phyloP scores from a whole-genome alignment of 2,113 vertebrate species.

The Ophthalmolycus amberensis region DNA sequence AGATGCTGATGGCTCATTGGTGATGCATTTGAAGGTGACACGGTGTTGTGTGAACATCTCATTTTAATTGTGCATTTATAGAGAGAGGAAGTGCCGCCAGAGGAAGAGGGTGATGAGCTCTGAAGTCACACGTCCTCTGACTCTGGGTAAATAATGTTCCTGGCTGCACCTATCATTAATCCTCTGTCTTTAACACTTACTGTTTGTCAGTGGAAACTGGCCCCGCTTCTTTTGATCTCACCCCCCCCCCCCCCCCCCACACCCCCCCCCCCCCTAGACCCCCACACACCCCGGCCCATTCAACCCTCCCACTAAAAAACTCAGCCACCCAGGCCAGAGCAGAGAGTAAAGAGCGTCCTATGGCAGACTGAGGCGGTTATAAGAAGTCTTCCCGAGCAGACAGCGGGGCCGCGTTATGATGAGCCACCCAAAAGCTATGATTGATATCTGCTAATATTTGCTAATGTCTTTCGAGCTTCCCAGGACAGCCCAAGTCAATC shows the following conservation, averaged over 20 bases:
- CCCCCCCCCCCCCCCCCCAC: constrained; percentile 4
- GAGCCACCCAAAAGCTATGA: constrained; percentile 30
- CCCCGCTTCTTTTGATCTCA: constrained; percentile 73
- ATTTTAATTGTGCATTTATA: constrained; percentile 83
- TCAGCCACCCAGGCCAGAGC: constrained; percentile 30
- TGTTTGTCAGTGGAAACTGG: constrained; percentile 73
- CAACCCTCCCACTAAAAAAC: constrained; percentile 34
- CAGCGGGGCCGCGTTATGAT: constrained; percentile 41
- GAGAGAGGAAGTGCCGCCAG: constrained; percentile 70
- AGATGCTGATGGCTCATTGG: constrained; percentile 38
- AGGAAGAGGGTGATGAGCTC: constrained; percentile 73
- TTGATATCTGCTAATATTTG: constrained; percentile 77
- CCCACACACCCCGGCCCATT: constrained; percentile 8
- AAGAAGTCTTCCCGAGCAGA: constrained; percentile 36
- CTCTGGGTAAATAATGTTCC: constrained; percentile 75
- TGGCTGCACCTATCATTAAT: constrained; percentile 76
- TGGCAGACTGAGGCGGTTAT: constrained; percentile 15
- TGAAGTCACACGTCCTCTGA: constrained; percentile 73
- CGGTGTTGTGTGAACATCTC: constrained; percentile 69
- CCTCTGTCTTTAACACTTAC: constrained; percentile 77
- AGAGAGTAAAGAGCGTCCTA: background rate
- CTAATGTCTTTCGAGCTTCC: constrained; percentile 57
- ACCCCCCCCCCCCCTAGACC: no score
- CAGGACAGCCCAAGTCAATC: constrained; percentile 29
- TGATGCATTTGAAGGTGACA: constrained; percentile 36